A percentile compares a stretch with the other conserved stretches of the same genome.
Conservation (phyloP, 2,797 vertebrate genomes). For the Sciurus carolinensis region DNA sequence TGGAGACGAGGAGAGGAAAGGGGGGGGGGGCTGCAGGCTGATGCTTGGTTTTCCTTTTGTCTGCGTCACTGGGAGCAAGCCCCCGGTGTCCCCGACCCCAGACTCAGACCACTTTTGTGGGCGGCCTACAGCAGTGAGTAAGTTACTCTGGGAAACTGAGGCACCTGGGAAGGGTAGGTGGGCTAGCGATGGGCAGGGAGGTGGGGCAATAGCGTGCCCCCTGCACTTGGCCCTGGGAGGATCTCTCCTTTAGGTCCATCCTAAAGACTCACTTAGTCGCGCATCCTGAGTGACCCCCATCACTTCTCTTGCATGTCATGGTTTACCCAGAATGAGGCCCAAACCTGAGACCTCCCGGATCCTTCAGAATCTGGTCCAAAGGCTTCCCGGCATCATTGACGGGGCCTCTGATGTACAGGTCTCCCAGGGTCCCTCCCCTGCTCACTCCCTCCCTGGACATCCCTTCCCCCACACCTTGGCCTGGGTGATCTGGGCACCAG, state of each 20-base stretch:
- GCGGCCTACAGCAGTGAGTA: background rate
- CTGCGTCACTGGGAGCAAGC: too few relatives aligned
- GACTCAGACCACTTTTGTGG: background rate
- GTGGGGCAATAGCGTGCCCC: accelerated
- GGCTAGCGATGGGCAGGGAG: too few relatives aligned
- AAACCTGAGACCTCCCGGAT: background rate
- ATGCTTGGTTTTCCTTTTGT: background rate
- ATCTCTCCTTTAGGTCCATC: too few relatives aligned
- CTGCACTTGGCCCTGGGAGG: accelerated
- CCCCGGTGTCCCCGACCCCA: accelerated
- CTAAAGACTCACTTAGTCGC: background rate
- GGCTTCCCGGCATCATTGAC: accelerated
- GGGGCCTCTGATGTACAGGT: too few relatives aligned
- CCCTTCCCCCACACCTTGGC: background rate
- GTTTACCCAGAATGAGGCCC: background rate
- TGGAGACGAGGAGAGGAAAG: background rate
- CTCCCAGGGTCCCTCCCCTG: accelerated
- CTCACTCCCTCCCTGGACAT: background rate
- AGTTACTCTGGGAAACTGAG: background rate
- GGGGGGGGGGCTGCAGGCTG: background rate
- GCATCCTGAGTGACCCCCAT: background rate
- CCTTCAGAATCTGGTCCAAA: background rate
- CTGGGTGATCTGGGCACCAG: too few relatives aligned
- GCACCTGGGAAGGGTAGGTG: background rate
- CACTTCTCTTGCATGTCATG: accelerated